Evolutionary conservation across 2,797 vertebrate species (phyloP), one percentile per base, ranked within the genome.

Genomic region (Rhabdophis nuchalis): DNA sequence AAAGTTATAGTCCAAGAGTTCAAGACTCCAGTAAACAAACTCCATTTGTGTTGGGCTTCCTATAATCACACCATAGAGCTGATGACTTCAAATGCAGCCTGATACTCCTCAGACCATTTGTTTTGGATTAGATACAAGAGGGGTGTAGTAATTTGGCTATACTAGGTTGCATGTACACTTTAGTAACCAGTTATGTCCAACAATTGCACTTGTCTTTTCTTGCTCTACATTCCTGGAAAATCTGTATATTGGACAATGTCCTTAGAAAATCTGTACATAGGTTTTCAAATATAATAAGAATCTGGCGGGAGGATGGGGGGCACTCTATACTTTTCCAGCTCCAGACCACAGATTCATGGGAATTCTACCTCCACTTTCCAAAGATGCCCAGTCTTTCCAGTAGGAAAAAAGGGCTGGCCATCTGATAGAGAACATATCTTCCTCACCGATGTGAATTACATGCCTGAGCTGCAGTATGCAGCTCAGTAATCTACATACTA

Each of bases 301-400:
- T n/a, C n/a, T n/a, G n/a, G n/a, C n/a, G n/a, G 32, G 2, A 0
- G 8, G 52, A 11, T 11, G 53, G 53, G 12, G 3, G 13, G 53
- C 53, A 72, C 0, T 13, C 1, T 82, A 11, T 82, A 11, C 1
- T 82, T 82, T 82, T 46, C 36, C 72, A 46, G 72, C 72, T 82
- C 18, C 72, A 46, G 72, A 12, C 20, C 72, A 82, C 36, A 46
- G 18, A 23, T 82, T 82, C 20, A 23, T 0, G 0, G 36, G 36
- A 82, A 82, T 82, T 82, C 72, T 82, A 41, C 20, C 36, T 25
- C 32, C 36, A 82, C 36, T 82, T 82, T 82, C 18, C 36, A 13
- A 46, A 82, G 72, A 11, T 25, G 72, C 72, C 25, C 72, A 82
- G 36, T 46, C 18, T 82, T 82, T 82, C 72, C 72, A 41, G 1